Evolutionary conservation across 2,888 invertebrate species (phyloP), one percentile per base, ranked within the genome.

Genomic region (Diplolepis rosae): DNA sequence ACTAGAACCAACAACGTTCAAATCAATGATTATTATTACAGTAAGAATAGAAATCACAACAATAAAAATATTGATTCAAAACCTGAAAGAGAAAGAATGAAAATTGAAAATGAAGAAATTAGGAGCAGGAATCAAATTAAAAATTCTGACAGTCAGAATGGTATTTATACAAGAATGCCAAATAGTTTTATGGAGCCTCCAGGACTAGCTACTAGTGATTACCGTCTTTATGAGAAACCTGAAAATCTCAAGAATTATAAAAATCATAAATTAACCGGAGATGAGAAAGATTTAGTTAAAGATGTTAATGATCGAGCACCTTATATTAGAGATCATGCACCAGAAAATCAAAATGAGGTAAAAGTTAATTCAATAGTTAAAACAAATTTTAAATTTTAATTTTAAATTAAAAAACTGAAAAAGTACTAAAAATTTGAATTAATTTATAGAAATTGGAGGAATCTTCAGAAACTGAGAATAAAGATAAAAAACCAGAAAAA

Each of bases 281-380:
- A 75, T 32, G 69, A 51, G 7, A 69, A 71, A 9, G 65, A 74
- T 11, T 6, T 5, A 6, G 39, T 61, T 13, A 61, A 61, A 6
- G 39, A 35, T 61, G 1, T 4, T 5, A 72, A 79, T 28, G 61
- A 75, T 30, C 74, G 61, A 45, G 22, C 73, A 6, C 52, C 54
- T 45, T 83, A 83, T 52, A 69, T 82, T 11, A 77, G 84, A 68
- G 84, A 84, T 73, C 85, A 84, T 67, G 84, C 82, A 13, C 85
- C 84, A 1, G 76, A 78, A 18, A 69, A 70, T 15, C 66, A 74
- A 32, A 71, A 70, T 2, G 76, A 79, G 39, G 79, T 77, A 66
- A 76, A 6, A 22, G 69, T 13, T 51, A 35, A 35, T 4, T 22
- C 7, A 27, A 42, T 48, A 27, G 32, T 28, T 45, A 13, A 35